These are phyloP conservation scores for Willisornis vidua DNA, from an alignment of 2,113 vertebrate species.

Conservation along the genomic window DNA sequence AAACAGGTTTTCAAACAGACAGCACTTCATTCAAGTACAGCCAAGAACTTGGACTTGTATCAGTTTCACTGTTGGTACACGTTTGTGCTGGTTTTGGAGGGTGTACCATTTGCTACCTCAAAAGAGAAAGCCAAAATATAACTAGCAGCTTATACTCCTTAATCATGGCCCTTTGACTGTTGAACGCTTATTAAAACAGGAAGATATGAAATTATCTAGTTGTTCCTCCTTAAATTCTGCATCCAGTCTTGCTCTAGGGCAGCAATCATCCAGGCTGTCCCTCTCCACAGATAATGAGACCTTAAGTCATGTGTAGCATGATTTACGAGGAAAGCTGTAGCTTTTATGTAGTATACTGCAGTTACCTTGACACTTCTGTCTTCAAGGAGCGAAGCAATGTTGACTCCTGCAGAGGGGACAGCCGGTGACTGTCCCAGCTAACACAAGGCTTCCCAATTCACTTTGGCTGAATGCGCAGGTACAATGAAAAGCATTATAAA, in stretches of 20 bases:
- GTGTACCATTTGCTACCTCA: not conserved
- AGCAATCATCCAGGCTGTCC: not conserved
- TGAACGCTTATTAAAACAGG: not conserved
- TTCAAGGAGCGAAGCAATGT: not conserved
- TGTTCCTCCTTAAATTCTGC: not conserved
- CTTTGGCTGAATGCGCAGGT: not conserved
- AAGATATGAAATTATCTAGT: not conserved
- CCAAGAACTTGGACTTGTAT: not conserved
- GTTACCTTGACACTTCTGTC: not conserved
- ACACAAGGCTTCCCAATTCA: not conserved
- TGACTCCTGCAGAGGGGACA: not conserved
- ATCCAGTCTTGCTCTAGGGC: not conserved
- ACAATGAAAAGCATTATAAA: constrained; percentile 16
- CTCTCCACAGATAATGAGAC: not conserved
- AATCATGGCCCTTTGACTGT: not conserved
- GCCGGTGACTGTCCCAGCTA: not conserved
- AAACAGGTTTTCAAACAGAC: constrained; percentile 11
- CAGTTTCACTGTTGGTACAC: not conserved
- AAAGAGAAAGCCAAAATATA: not conserved
- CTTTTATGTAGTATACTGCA: not conserved
- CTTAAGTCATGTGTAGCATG: not conserved
- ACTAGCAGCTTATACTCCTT: not conserved
- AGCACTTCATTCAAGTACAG: not conserved
- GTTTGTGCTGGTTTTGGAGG: not conserved
- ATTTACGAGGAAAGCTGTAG: not conserved